These are phyloP conservation scores for Monoplex corrugatus DNA, from an alignment of 2,888 invertebrate genomes.

Conservation along the genomic window DNA sequence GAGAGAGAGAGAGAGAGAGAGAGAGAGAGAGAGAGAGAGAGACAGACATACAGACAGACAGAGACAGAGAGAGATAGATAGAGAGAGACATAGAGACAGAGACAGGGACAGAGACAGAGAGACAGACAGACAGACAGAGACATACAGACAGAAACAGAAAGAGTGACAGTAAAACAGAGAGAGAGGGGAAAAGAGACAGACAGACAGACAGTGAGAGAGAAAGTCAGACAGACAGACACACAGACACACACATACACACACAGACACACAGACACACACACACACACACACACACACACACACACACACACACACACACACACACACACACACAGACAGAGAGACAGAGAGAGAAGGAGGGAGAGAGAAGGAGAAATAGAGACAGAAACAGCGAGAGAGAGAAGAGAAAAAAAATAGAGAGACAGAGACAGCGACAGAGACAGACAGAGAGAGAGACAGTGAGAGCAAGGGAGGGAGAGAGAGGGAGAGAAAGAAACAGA, in stretches of 20 bases:
- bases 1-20: conserved; percentile 22
- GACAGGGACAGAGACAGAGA: neutral
- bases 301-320: neutral
- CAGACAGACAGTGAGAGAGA: neutral
- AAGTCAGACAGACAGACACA: neutral
- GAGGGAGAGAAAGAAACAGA: neutral
- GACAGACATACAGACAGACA: conserved; percentile 40
- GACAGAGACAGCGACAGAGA: too few relatives aligned
- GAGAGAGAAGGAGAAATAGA: neutral
- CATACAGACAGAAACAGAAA: too few relatives aligned
- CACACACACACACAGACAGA: too few relatives aligned
- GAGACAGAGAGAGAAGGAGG: neutral
- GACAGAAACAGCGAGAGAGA: neutral
- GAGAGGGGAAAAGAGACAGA: too few relatives aligned
- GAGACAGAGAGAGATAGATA: conserved; percentile 43
- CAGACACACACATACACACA: too few relatives aligned
- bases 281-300: neutral
- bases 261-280: too few relatives aligned
- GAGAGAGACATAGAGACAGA: neutral
- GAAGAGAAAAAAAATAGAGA: too few relatives aligned
- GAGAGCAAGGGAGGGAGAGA: too few relatives aligned
- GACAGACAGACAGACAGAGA: too few relatives aligned
- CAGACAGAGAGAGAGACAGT: neutral
- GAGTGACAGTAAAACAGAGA: too few relatives aligned
- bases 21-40: conserved; percentile 40